Evolutionary conservation across 2,888 invertebrate species (phyloP), one percentile per base, ranked within the genome.

Genomic region (Candidula unifasciata): DNA sequence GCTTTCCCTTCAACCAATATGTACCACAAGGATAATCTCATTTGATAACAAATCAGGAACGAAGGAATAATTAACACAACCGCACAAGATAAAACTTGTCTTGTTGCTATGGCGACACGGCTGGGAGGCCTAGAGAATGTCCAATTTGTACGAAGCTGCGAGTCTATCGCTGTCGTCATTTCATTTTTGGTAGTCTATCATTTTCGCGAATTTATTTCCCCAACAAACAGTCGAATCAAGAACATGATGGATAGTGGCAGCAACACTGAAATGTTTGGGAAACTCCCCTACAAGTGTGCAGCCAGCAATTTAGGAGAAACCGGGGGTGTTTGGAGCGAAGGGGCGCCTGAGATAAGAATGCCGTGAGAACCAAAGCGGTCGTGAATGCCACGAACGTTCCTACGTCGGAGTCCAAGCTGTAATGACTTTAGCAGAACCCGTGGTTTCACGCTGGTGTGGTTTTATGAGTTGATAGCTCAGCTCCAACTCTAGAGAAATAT

Each of bases 91-190:
- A 35, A 5, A 27, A 68, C 78, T 44, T 80, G 69, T 80, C 68
- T 68, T 37, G 80, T 66, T 68, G 52, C 52, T 52, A 80, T 80
- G 66, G 66, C 64, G 60, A 79, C 66, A 74, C 74, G 24, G n/a
- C 74, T 18, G 10, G 74, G 16, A 10, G 33, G 33, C 33, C 16
- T 68, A 68, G 33, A 33, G 6, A 33, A n/a, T n/a, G 27, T 18
- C 33, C 24, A 10, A 10, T 27, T 27, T 10, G 24, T 27, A 27
- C 66, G 66, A 10, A 3, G 66, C 24, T 24, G 10, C 2, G 10
- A 27, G 10, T 66, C 66, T 27, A 66, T 27, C 27, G 13, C 44
- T 44, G 6, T 44, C 8, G 44, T 44, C 0, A 44, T 44, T 44
- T 44, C 13, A 10, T 44, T 44, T 44, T 44, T 44, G 6, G 6